Conservation (phyloP, 1,140 invertebrate genomes). For the Leptestheria dahalacensis region DNA sequence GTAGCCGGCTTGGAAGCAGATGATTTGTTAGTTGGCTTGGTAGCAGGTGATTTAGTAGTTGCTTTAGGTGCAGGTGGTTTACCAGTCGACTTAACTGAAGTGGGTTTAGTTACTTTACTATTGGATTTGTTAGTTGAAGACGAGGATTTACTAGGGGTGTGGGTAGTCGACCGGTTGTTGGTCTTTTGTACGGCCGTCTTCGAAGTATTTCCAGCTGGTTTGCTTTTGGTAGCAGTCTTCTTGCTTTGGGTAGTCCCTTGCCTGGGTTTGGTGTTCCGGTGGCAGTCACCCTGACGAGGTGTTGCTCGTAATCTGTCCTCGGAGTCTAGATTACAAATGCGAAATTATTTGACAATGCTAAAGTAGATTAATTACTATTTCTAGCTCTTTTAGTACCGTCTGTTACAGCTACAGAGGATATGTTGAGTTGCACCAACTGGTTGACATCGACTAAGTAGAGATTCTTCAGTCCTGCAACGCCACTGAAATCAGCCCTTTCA, state of each 20-base stretch:
- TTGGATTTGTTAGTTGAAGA: neutral
- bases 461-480: neutral
- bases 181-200: too few relatives aligned
- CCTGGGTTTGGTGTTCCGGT: neutral
- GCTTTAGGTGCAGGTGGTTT: too few relatives aligned
- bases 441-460: slow-evolving; percentile 1
- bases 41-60: neutral
- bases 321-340: neutral
- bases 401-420: neutral
- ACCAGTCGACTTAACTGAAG: neutral
- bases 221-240: neutral
- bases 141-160: neutral
- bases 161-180: too few relatives aligned
- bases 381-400: neutral
- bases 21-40: too few relatives aligned
- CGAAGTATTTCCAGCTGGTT: neutral
- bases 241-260: too few relatives aligned
- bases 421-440: slow-evolving; percentile 10
- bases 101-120: neutral
- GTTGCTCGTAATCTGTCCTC: neutral
- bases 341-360: neutral
- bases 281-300: neutral
- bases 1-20: too few relatives aligned
- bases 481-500: slow-evolving; percentile 11
- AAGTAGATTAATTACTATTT: neutral